Evolutionary conservation across 2,888 invertebrate genomes (phyloP).

Genomic region (Aelia acuminata): DNA sequence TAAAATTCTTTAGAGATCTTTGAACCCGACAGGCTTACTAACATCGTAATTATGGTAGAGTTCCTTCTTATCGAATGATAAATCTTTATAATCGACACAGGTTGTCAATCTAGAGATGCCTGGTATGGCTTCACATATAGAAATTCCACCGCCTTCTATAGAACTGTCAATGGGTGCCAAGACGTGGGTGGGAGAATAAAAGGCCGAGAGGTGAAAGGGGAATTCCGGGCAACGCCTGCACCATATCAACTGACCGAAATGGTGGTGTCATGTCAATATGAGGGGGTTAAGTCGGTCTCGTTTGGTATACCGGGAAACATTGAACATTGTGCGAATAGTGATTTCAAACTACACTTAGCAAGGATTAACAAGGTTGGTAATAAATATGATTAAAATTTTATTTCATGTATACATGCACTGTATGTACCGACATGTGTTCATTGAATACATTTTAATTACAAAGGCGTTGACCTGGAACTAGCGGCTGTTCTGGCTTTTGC

Average conservation of each 20-base stretch:
- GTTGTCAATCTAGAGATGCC: neutral
- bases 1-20: neutral
- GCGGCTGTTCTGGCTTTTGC: too few relatives aligned
- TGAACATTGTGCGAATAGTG: too few relatives aligned
- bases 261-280: neutral
- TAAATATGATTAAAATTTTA: too few relatives aligned
- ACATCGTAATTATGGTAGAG: neutral
- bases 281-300: neutral
- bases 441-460: too few relatives aligned
- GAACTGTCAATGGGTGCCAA: neutral
- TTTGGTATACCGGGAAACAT: neutral
- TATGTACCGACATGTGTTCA: too few relatives aligned
- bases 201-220: constrained; percentile 3
- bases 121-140: neutral
- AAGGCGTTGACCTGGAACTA: too few relatives aligned
- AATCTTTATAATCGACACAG: neutral
- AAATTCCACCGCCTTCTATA: neutral
- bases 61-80: constrained; percentile 15
- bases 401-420: too few relatives aligned
- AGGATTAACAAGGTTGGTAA: too few relatives aligned
- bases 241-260: neutral
- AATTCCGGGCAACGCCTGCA: constrained; percentile 23
- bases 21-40: too few relatives aligned
- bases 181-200: constrained; percentile 22
- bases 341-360: too few relatives aligned